A percentile compares a stretch with the other conserved stretches of the same genome.
phyloP scores from a whole-genome alignment of 2,888 invertebrate species.

The Litoditis marina region DNA sequence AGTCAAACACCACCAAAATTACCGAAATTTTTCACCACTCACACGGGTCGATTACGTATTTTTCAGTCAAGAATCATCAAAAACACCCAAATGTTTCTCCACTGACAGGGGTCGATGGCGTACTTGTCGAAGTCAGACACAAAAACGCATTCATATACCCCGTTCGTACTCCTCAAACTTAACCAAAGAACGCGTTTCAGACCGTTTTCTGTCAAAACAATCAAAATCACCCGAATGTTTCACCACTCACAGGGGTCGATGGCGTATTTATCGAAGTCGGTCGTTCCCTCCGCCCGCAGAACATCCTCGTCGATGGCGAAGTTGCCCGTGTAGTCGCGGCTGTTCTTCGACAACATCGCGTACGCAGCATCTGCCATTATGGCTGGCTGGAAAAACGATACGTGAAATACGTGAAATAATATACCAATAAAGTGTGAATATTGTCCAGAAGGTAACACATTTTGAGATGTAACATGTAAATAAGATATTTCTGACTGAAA shows the following conservation, averaged over 20 bases:
- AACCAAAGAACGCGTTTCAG: not conserved
- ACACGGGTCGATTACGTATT: slow-evolving; percentile 82
- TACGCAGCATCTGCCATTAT: slow-evolving; percentile 77
- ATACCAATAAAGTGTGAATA: too few relatives aligned
- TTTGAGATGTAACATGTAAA: too few relatives aligned
- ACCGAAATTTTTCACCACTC: too few relatives aligned
- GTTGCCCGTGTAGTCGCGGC: slow-evolving; percentile 76
- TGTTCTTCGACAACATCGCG: slow-evolving; percentile 76
- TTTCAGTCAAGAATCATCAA: too few relatives aligned
- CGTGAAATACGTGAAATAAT: too few relatives aligned
- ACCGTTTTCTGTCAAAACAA: not conserved
- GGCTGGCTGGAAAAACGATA: slow-evolving; percentile 24
- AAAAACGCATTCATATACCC: too few relatives aligned
- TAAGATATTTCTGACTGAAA: too few relatives aligned
- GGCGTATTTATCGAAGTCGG: slow-evolving; percentile 80
- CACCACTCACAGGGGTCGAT: slow-evolving; percentile 75
- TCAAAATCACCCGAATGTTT: too few relatives aligned
- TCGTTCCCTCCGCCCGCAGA: slow-evolving; percentile 75
- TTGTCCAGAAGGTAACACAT: too few relatives aligned
- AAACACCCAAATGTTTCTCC: too few relatives aligned
- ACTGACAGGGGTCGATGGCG: too few relatives aligned
- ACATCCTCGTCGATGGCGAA: slow-evolving; percentile 90
- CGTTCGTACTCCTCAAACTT: not conserved
- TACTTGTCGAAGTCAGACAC: too few relatives aligned
- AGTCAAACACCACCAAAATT: not conserved